These are phyloP conservation scores for Scatophagus argus DNA, from an alignment of 2,113 vertebrate genomes.

Conservation along the genomic window DNA sequence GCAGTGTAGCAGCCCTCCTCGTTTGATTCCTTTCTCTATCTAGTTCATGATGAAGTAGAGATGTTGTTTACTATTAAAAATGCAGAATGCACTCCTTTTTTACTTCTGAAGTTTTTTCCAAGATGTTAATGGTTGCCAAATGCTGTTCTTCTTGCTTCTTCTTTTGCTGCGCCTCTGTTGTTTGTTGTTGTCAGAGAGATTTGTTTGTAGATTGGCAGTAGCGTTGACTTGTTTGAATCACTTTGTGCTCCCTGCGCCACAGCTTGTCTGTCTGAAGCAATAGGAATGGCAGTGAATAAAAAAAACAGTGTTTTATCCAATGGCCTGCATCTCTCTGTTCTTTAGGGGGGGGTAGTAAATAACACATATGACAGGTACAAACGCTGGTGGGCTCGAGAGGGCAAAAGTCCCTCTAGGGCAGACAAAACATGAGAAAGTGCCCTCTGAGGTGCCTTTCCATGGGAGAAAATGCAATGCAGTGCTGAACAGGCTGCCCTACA, in stretches of 20 bases:
- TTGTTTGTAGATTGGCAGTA: conserved; percentile 79
- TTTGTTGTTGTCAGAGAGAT: conserved; percentile 78
- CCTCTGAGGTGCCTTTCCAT: too few species aligned
- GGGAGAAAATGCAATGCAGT: too few species aligned
- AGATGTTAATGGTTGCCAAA: conserved; percentile 85
- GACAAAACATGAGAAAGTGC: too few species aligned
- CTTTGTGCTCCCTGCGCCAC: conserved; percentile 81
- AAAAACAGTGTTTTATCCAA: conserved; percentile 74
- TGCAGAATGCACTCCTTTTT: conserved; percentile 78
- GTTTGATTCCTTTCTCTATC: conserved; percentile 74
- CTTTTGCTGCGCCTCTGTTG: conserved; percentile 75
- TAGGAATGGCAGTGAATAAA: conserved; percentile 83
- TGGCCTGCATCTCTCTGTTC: conserved; percentile 47
- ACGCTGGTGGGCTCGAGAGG: too few species aligned
- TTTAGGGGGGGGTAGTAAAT: too few species aligned
- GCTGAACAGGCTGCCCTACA: too few species aligned
- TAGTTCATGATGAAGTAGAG: conserved; percentile 81
- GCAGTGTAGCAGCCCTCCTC: conserved; percentile 73
- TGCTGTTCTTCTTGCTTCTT: conserved; percentile 80
- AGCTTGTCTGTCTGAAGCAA: conserved; percentile 83
- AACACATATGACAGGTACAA: conserved; percentile 1
- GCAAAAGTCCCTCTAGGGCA: too few species aligned
- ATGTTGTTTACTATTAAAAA: conserved; percentile 80
- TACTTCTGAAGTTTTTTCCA: conserved; percentile 78
- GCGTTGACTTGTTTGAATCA: conserved; percentile 78